Percentiles rank a stretch among this genome's conserved stretches.
These are phyloP conservation scores for Papilio polytes DNA, from an alignment of 1,140 invertebrate genomes.

Conservation along the genomic window DNA sequence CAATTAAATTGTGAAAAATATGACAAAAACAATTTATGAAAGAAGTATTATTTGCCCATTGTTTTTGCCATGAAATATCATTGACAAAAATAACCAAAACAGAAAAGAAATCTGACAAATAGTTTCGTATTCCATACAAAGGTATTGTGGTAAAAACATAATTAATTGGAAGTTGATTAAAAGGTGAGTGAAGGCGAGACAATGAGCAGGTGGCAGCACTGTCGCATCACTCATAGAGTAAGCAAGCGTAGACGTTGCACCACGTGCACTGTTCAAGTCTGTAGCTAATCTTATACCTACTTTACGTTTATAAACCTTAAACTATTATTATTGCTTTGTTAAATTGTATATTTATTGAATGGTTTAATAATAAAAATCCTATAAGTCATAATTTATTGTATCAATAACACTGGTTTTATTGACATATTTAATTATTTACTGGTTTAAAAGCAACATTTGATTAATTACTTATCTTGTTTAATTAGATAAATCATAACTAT, in stretches of 20 bases:
- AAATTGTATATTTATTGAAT: not conserved
- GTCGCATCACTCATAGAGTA: slow-evolving; percentile 62
- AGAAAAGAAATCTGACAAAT: not conserved
- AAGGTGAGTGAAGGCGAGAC: slow-evolving; percentile 17
- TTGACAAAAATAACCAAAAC: not conserved
- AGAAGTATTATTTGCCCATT: not conserved
- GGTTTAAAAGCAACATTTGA: no score
- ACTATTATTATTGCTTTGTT: not conserved
- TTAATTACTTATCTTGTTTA: no score
- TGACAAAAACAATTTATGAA: slow-evolving; percentile 18
- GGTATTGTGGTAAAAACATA: slow-evolving; percentile 6
- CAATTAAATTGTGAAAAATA: slow-evolving; percentile 82
- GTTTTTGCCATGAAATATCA: slow-evolving; percentile 17
- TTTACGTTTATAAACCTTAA: no score
- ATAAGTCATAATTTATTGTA: not conserved
- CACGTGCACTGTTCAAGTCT: not conserved
- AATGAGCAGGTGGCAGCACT: slow-evolving; percentile 47
- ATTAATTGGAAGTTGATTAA: slow-evolving; percentile 21
- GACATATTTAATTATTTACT: no score
- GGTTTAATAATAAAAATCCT: not conserved
- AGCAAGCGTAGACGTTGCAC: slow-evolving; percentile 46
- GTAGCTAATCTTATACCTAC: no score
- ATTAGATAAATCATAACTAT: no score
- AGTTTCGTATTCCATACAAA: not conserved
- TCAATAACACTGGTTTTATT: not conserved